Conservation (phyloP, 92 coral and sea anemone genomes). For the Chrysogorgia sp. region DNA sequence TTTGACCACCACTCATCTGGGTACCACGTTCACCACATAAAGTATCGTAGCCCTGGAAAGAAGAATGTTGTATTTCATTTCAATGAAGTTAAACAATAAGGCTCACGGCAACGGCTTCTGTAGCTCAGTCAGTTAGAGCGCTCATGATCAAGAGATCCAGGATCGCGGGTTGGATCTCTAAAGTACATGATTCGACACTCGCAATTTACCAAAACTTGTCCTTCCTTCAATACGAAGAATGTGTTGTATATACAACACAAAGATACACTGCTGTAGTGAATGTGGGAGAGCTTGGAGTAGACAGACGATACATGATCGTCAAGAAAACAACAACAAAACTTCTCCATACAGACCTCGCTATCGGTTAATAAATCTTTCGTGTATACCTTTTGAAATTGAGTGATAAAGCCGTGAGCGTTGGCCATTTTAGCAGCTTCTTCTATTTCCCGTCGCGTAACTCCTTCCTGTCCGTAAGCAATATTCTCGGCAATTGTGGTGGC, state of each 20-base stretch:
- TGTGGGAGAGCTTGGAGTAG: no score
- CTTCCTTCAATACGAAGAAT: no score
- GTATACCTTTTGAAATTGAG: slow-evolving; percentile 57
- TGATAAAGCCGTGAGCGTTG: slow-evolving; percentile 59
- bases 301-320: no score
- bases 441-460: slow-evolving; percentile 47
- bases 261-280: no score
- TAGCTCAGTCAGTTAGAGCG: no score
- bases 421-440: slow-evolving; percentile 57
- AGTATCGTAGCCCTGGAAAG: slow-evolving; percentile 77
- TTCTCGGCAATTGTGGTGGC: slow-evolving; percentile 65
- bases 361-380: neutral
- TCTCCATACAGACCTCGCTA: no score
- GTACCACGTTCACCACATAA: slow-evolving; percentile 97
- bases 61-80: neutral
- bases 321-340: slow-evolving; percentile 24
- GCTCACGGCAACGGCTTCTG: no score
- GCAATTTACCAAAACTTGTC: no score
- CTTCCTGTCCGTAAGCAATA: slow-evolving; percentile 57
- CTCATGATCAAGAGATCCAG: no score
- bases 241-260: no score
- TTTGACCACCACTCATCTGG: slow-evolving; percentile 96
- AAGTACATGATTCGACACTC: no score
- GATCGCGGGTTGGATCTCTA: no score
- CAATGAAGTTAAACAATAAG: neutral